phyloP scores from a whole-genome alignment of 2,888 invertebrate species.

The Dicycla oo region DNA sequence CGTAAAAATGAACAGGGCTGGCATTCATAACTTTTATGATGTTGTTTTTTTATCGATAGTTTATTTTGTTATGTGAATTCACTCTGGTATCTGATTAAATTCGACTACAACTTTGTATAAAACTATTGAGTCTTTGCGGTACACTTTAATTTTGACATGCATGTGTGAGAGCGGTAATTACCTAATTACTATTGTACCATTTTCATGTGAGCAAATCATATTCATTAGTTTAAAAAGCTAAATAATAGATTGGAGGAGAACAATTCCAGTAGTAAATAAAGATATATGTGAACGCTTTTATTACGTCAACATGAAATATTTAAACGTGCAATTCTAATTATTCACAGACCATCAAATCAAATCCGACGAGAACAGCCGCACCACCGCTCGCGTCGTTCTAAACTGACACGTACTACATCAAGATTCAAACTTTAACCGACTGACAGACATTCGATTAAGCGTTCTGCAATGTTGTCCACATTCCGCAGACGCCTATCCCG shows the following conservation, averaged over 20 bases:
- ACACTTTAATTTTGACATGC: not conserved
- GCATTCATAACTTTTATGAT: slow-evolving; percentile 36
- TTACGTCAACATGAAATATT: not conserved
- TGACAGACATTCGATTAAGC: slow-evolving; percentile 48
- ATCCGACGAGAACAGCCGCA: not conserved
- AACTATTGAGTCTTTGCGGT: not conserved
- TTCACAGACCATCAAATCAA: slow-evolving; percentile 4
- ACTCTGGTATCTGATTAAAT: not conserved
- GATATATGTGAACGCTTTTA: not conserved
- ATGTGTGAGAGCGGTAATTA: no score
- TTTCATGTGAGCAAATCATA: not conserved
- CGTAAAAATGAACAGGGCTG: slow-evolving; percentile 75
- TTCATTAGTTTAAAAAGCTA: not conserved
- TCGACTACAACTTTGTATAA: not conserved
- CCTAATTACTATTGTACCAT: not conserved
- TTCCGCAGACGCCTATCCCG: slow-evolving; percentile 16
- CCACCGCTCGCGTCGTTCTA: slow-evolving; percentile 3
- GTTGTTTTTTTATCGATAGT: slow-evolving; percentile 23
- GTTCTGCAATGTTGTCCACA: slow-evolving; percentile 38
- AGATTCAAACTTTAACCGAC: slow-evolving; percentile 28
- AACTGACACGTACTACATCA: slow-evolving; percentile 30
- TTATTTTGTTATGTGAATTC: not conserved
- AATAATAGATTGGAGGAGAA: not conserved
- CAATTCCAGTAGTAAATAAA: not conserved
- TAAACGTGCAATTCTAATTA: not conserved